phyloP scores from a whole-genome alignment of 1,140 invertebrate genomes.

The Caenorhabditis tropicalis region DNA sequence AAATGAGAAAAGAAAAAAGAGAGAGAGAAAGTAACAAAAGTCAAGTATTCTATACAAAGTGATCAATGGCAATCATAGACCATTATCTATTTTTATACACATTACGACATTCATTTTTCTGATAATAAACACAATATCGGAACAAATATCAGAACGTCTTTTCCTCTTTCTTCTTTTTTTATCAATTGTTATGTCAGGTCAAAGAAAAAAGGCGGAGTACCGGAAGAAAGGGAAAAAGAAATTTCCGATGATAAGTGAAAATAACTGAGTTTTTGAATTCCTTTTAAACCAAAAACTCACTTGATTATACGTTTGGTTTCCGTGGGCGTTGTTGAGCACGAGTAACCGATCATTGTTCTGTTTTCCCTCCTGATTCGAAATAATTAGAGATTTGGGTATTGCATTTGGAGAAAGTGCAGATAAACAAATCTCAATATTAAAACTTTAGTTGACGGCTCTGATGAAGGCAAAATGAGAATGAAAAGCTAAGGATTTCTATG shows the following conservation, averaged over 20 bases:
- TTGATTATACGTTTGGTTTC: slow-evolving; percentile 23
- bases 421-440: not conserved
- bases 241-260: not conserved
- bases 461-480: not conserved
- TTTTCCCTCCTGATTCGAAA: not conserved
- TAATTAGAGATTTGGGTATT: not conserved
- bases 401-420: not conserved
- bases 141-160: not conserved
- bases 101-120: not conserved
- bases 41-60: not conserved
- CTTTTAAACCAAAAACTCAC: not conserved
- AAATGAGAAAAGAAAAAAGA: not conserved
- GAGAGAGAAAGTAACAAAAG: not conserved
- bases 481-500: not conserved
- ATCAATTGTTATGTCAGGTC: not conserved
- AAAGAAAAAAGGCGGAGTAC: not conserved
- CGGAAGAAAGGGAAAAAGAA: not conserved
- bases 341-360: slow-evolving; percentile 2
- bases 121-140: not conserved
- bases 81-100: not conserved
- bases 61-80: not conserved
- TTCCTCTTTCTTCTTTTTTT: not conserved
- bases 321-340: not conserved
- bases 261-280: not conserved
- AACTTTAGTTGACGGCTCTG: not conserved